Percentiles rank a stretch among this genome's conserved stretches.
These are phyloP conservation scores for Orycteropus afer DNA, from an alignment of 2,113 vertebrate species.

Conservation along the genomic window DNA sequence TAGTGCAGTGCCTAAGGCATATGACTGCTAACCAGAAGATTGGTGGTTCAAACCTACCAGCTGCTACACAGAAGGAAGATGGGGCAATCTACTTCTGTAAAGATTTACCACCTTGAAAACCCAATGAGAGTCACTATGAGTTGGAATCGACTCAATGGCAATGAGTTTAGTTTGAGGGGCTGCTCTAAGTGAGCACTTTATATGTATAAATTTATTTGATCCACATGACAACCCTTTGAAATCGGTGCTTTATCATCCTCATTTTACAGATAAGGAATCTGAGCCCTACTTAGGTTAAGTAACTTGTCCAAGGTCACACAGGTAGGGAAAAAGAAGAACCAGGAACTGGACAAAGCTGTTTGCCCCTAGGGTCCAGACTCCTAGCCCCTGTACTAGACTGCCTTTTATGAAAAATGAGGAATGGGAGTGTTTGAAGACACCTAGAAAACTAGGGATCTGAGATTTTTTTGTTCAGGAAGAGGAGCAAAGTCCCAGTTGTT, in stretches of 20 bases:
- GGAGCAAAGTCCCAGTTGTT: background rate
- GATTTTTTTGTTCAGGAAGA: background rate
- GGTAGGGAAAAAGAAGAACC: background rate
- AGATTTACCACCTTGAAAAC: no score
- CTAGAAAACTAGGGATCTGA: background rate
- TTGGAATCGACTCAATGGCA: no score
- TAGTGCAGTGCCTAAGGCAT: no score
- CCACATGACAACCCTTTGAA: background rate
- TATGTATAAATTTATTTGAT: background rate
- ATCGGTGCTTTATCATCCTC: background rate
- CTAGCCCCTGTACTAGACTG: background rate
- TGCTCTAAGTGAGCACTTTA: background rate
- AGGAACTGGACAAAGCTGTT: background rate
- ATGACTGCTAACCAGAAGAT: no score
- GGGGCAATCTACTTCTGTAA: no score
- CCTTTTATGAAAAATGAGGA: background rate
- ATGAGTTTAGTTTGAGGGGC: no score
- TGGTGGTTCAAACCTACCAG: no score
- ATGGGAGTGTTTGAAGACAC: background rate
- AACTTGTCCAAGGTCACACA: background rate
- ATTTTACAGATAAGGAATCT: conserved; percentile 40
- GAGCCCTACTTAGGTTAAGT: background rate
- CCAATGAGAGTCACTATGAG: no score
- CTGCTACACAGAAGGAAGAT: no score
- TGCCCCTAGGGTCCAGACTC: background rate